Conservation (phyloP, 2,797 vertebrate genomes). For the Anabas testudineus region DNA sequence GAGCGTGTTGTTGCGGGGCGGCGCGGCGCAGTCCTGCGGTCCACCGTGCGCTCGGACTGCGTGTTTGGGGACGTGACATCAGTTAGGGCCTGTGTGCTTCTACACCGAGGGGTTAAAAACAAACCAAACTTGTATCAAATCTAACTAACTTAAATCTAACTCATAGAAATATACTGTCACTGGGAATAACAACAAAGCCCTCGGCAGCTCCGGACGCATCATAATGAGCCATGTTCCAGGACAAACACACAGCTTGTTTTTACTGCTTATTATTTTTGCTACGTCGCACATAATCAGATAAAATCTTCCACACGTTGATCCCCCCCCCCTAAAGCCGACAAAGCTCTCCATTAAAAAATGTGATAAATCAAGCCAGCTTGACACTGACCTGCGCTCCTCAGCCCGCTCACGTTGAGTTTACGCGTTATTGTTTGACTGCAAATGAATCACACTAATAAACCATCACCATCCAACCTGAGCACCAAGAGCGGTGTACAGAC, state of each 20-base stretch:
- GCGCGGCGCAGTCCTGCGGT: constrained; percentile 21
- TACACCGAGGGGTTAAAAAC: neutral
- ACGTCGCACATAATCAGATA: neutral
- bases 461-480: constrained; percentile 46
- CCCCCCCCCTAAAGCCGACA: neutral
- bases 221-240: constrained; percentile 1
- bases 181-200: neutral
- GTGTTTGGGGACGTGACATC: constrained; percentile 31
- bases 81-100: neutral
- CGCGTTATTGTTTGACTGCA: neutral
- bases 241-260: constrained; percentile 13
- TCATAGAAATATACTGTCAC: accelerated
- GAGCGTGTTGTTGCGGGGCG: neutral
- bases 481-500: constrained; percentile 27
- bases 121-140: neutral
- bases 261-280: neutral
- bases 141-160: too few species aligned
- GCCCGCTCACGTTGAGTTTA: neutral
- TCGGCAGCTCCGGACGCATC: constrained; percentile 4
- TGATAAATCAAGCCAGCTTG: neutral
- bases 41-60: constrained; percentile 38
- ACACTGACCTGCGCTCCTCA: neutral
- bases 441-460: neutral
- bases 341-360: neutral
- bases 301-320: neutral